Evolutionary conservation across 2,888 invertebrate species (phyloP), one percentile per base, ranked within the genome.

Genomic region (Melieria picta): DNA sequence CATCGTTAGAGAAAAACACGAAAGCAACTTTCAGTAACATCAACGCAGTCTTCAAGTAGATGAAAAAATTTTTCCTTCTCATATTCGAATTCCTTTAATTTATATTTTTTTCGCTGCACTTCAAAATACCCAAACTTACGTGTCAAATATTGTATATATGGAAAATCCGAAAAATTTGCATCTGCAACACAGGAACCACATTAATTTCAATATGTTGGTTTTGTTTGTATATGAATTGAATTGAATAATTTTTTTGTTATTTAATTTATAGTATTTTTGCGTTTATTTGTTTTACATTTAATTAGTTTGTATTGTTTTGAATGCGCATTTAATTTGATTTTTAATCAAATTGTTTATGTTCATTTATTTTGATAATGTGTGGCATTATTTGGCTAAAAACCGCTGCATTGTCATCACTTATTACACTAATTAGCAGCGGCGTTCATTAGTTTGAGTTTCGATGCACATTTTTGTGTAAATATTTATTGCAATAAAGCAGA

Each of bases 111-210:
- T 30, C 30, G 30, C 30, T 30, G 30, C 30, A 30, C 30, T 30
- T 50, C 50, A 11, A 42, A 48, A 30, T 42, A 48, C 47, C 13
- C 56, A 62, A 82, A 90, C 90, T 90, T 90, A 90, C 90, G 90
- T 90, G 90, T 90, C 86, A 90, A 87, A 87, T 90, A 90, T 84
- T 90, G 90, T 86, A 90, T 90, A 86, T 90, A 90, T 79, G 89
- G 89, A 88, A 89, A 89, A 88, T 90, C 90, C 85, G 90, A 90
- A 88, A 89, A 90, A 89, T 90, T 90, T 85, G 90, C 89, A 86
- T 88, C 90, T 90, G 90, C 80, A 87, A 87, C 78, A 80, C 79
- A 80, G 80, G 77, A 80, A 79, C 30, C 30, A 30, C 79, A 75
- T 76, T 77, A 74, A 74, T 62, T 67, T 77, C 50, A 71, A 62